Base-by-base conservation (phyloP, 2,888 invertebrate species). In the Volucella bombylans region DNA sequence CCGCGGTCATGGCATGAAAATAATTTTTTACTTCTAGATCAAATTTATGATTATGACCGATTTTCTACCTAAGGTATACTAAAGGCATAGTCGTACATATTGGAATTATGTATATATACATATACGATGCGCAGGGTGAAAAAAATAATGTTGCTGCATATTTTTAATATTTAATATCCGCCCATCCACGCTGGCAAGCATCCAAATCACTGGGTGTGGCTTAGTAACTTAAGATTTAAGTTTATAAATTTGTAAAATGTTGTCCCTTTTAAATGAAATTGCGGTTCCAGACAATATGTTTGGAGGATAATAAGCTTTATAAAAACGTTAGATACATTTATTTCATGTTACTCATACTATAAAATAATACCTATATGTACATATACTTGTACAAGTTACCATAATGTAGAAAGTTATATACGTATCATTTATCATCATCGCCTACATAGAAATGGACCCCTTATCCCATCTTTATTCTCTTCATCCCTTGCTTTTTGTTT, bases 41-140 rank as follows among this genome's bases (percentile, higher is more conserved):
- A 43, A 82, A 77, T 82, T 82, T 82, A 82, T 82, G 77, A 77
- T 71, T 82, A 77, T 82, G 77, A 71, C 82, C 67, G 82, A 72
- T 67, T 77, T 72, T 69, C 71, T 52, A 76, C 71, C 64, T 69
- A 69, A 52, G 31, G 31, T 31, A 31, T 31, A 23, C 18, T 23
- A 23, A 23, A 23, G 18, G 18, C 18, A 23, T 23, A 31, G 1
- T 6, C 31, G 6, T 31, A 31, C 31, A 31, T 31, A 54, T 15
- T 15, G 55, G 1, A 43, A 61, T 15, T 50, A 49, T 59, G 23
- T 67, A 31, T 12, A 11, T 47, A 18, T 39, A 54, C 43, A 8
- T 49, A 64, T 50, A 54, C 47, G 54, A 68, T 67, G 77, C 71
- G 82, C 77, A 77, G 77, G 57, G 43, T 61, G 49, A 69, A 62